Conservation (phyloP, 2,113 vertebrate species). For the Indicator maculatus region DNA sequence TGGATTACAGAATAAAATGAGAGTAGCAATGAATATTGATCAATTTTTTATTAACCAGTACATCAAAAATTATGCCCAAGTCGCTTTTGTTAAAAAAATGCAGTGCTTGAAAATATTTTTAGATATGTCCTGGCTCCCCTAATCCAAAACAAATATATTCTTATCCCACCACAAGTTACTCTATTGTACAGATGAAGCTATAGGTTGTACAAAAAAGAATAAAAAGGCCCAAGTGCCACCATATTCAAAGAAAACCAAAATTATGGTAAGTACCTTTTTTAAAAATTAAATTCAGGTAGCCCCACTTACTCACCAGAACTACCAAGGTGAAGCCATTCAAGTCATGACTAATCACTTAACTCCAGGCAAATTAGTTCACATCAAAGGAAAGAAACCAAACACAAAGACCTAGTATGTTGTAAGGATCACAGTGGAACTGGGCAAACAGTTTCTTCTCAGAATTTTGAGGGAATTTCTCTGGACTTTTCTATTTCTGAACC, state of each 20-base stretch:
- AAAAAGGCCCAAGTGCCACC: not conserved
- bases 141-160: not conserved
- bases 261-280: not conserved
- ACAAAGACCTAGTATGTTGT: not conserved
- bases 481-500: not conserved
- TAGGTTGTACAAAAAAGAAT: not conserved
- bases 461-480: not conserved
- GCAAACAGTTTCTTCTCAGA: not conserved
- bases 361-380: slow-evolving; percentile 47
- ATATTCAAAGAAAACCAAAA: not conserved
- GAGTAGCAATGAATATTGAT: slow-evolving; percentile 25
- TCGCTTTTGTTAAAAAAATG: not conserved
- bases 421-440: not conserved
- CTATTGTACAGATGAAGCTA: not conserved
- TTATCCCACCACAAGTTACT: not conserved
- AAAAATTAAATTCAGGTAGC: not conserved
- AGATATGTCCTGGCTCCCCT: not conserved
- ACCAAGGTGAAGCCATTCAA: slow-evolving; percentile 9
- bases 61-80: not conserved
- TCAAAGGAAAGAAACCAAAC: slow-evolving; percentile 35
- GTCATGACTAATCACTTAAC: slow-evolving; percentile 32
- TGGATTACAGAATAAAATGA: slow-evolving; percentile 10
- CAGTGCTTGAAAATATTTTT: not conserved
- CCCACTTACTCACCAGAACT: not conserved
- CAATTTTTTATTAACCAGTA: not conserved